Evolutionary conservation across 1,140 invertebrate species (phyloP).

Genomic region (Eurytemora carolleeae): DNA sequence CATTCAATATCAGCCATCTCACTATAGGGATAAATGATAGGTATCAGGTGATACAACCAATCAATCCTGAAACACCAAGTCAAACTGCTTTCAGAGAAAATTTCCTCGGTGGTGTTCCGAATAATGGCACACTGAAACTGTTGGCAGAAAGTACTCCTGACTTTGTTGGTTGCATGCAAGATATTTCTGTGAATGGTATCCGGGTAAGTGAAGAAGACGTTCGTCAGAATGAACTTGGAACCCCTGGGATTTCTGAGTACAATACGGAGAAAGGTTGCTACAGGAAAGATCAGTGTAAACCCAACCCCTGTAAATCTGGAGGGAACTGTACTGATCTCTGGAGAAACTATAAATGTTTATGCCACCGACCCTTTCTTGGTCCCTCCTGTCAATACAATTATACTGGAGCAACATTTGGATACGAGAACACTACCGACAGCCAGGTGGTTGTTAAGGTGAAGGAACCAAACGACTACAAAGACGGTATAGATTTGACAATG

Average conservation of each 20-base stretch:
- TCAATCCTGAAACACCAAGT: conserved; percentile 42
- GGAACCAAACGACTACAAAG: conserved; percentile 40
- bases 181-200: conserved; percentile 61
- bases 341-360: conserved; percentile 63
- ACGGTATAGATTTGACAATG: conserved; percentile 72
- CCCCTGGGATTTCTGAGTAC: conserved; percentile 26
- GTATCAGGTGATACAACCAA: conserved; percentile 59
- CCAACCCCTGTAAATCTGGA: conserved; percentile 63
- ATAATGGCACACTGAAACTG: conserved; percentile 26
- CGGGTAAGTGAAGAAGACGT: conserved; percentile 16
- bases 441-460: conserved; percentile 47
- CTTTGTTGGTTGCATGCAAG: conserved; percentile 76
- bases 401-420: conserved; percentile 70
- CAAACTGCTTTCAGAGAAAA: conserved; percentile 28
- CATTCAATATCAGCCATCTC: conserved; percentile 61
- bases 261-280: conserved; percentile 43
- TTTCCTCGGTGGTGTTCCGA: conserved; percentile 37
- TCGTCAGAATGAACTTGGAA: conserved; percentile 19
- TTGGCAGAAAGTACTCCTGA: conserved; percentile 33
- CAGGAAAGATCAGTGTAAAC: conserved; percentile 49
- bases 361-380: conserved; percentile 63
- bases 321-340: conserved; percentile 73
- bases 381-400: conserved; percentile 53
- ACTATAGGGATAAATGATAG: conserved; percentile 64
- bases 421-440: conserved; percentile 51